Evolutionary conservation across 2,888 invertebrate species (phyloP).

Genomic region (Drosophila silvestris): DNA sequence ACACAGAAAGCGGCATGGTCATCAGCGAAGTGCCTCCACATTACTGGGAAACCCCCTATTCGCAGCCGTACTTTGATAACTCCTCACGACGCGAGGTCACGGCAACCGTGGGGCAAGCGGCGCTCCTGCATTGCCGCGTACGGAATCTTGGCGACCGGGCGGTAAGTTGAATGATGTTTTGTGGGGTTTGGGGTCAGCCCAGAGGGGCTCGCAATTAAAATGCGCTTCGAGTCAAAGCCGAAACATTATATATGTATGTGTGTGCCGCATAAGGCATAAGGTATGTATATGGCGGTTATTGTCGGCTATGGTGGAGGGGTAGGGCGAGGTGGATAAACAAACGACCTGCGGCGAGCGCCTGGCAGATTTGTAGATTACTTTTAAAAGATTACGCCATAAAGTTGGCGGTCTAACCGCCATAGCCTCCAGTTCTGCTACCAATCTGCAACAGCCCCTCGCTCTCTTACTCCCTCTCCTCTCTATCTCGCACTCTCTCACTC

Average conservation of each 20-base stretch:
- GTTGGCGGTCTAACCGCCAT: conserved; percentile 68
- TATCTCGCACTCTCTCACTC: not conserved
- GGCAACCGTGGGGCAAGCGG: conserved; percentile 94
- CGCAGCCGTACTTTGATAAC: conserved; percentile 95
- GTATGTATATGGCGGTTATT: conserved; percentile 27
- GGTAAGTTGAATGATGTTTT: conserved; percentile 87
- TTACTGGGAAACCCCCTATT: conserved; percentile 88
- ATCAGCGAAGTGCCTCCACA: conserved; percentile 85
- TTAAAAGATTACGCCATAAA: conserved; percentile 80
- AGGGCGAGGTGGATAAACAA: conserved; percentile 47
- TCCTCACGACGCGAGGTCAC: conserved; percentile 93
- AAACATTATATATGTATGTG: conserved; percentile 57
- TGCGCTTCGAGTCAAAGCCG: conserved; percentile 50
- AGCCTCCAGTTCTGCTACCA: conserved; percentile 9
- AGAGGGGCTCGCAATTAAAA: conserved; percentile 64
- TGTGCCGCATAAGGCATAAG: conserved; percentile 14
- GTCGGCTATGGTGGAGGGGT: not conserved
- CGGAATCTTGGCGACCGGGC: conserved; percentile 95
- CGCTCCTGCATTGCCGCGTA: conserved; percentile 93
- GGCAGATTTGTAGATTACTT: conserved; percentile 80
- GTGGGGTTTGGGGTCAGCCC: conserved; percentile 27
- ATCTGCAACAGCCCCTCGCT: conserved; percentile 2
- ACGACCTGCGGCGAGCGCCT: conserved; percentile 76
- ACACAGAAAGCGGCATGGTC: conserved; percentile 83
- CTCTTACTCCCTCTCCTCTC: not conserved